Evolutionary conservation across 2,888 invertebrate species (phyloP).

Genomic region (Drosophila barbarae): DNA sequence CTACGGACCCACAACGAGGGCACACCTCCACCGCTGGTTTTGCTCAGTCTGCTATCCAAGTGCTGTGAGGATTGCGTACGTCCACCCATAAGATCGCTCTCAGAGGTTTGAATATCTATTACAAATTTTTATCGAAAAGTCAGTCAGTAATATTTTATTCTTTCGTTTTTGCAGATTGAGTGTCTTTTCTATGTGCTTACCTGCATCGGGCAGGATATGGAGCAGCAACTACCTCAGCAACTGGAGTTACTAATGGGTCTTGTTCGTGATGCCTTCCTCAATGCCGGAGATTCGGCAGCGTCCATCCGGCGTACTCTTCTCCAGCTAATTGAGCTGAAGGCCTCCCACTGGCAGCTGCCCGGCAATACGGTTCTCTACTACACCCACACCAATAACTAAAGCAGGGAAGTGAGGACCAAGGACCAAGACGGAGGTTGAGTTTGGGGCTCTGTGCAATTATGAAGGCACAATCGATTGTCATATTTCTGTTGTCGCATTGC

Average conservation of each 20-base stretch:
- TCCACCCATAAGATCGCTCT: slow-evolving; percentile 88
- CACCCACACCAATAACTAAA: slow-evolving; percentile 66
- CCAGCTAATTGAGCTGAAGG: slow-evolving; percentile 93
- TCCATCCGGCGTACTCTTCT: slow-evolving; percentile 90
- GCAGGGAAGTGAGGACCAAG: not conserved
- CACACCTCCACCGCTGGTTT: slow-evolving; percentile 86
- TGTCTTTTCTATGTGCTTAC: slow-evolving; percentile 93
- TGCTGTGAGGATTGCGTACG: slow-evolving; percentile 93
- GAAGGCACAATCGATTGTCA: slow-evolving; percentile 56
- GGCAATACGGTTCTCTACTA: slow-evolving; percentile 94
- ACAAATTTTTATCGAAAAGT: too few relatives aligned
- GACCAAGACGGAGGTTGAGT: slow-evolving; percentile 11
- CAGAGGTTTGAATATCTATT: slow-evolving; percentile 84
- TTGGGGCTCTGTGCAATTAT: slow-evolving; percentile 49
- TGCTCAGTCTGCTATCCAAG: slow-evolving; percentile 91
- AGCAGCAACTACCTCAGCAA: slow-evolving; percentile 89
- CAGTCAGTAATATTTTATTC: too few relatives aligned
- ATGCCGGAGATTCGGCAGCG: slow-evolving; percentile 85
- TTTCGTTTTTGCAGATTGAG: slow-evolving; percentile 84
- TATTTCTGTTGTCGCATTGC: slow-evolving; percentile 66
- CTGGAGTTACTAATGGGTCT: slow-evolving; percentile 88
- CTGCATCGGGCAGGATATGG: slow-evolving; percentile 92
- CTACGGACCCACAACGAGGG: slow-evolving; percentile 82
- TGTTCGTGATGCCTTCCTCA: slow-evolving; percentile 92
- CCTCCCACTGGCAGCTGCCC: slow-evolving; percentile 94